Percentiles rank a stretch among this genome's conserved stretches.
phyloP scores from a whole-genome alignment of 2,797 vertebrate species.

The Cossypha polioptera region DNA sequence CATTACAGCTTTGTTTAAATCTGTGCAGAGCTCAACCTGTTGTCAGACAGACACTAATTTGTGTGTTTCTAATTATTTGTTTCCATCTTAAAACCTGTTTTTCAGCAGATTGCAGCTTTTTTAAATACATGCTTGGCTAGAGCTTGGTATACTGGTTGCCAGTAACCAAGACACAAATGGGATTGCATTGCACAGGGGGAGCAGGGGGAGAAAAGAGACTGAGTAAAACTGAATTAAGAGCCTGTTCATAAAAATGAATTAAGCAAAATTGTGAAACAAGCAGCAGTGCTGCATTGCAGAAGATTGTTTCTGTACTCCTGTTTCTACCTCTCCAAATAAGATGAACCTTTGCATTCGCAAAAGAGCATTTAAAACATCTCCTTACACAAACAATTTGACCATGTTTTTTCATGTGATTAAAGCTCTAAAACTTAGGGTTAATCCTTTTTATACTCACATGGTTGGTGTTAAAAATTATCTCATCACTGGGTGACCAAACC shows the following conservation, averaged over 20 bases:
- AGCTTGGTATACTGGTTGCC: conserved; percentile 15
- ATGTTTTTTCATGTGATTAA: neutral
- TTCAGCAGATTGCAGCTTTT: conserved; percentile 55
- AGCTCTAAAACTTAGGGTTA: neutral
- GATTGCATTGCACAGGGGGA: neutral
- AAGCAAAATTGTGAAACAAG: neutral
- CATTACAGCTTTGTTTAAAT: conserved; percentile 45
- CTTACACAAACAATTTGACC: neutral
- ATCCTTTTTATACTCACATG: neutral
- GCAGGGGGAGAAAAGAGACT: neutral
- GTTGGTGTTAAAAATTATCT: neutral
- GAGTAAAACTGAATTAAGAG: conserved; percentile 17
- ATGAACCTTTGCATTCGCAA: neutral
- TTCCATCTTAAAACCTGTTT: conserved; percentile 61
- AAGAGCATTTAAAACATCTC: neutral
- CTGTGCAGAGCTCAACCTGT: conserved; percentile 19
- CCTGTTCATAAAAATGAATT: neutral
- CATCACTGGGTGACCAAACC: neutral
- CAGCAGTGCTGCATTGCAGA: neutral
- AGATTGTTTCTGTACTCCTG: neutral
- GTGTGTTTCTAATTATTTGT: conserved; percentile 62
- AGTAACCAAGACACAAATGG: conserved; percentile 39
- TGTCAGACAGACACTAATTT: conserved; percentile 59
- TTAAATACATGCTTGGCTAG: conserved; percentile 44
- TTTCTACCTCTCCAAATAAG: neutral